Percentiles rank a stretch among this genome's conserved stretches.
Conservation (phyloP, 2,888 invertebrate genomes). For the Thereva nobilitata region DNA sequence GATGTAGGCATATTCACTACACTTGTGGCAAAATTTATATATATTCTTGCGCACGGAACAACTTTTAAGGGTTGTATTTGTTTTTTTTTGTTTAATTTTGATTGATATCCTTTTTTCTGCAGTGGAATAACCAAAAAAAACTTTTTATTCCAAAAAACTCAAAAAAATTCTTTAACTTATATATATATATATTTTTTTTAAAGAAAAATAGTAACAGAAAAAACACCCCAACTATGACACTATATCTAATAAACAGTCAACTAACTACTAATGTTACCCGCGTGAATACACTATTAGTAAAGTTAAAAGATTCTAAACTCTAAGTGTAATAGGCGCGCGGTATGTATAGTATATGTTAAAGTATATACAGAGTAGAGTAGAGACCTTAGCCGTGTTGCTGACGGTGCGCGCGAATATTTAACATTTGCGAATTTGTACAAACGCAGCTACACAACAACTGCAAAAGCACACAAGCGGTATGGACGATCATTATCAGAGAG, state of each 20-base stretch:
- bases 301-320: conserved; percentile 43
- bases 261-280: conserved; percentile 48
- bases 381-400: conserved; percentile 28
- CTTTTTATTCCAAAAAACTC: neutral
- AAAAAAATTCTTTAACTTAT: conserved; percentile 6
- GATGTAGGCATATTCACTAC: neutral
- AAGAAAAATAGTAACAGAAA: conserved; percentile 24
- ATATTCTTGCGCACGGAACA: too few species aligned
- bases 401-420: conserved; percentile 38
- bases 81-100: too few species aligned
- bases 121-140: too few species aligned
- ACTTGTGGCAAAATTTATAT: too few species aligned
- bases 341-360: conserved; percentile 33
- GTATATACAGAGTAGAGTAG: conserved; percentile 11
- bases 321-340: conserved; percentile 38
- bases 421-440: conserved; percentile 39
- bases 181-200: conserved; percentile 1
- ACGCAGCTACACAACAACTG: conserved; percentile 35
- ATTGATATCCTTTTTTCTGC: too few species aligned
- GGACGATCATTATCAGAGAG: conserved; percentile 20
- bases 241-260: conserved; percentile 47
- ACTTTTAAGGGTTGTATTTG: too few species aligned
- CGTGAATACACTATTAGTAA: conserved; percentile 48
- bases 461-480: conserved; percentile 18
- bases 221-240: conserved; percentile 45